Conservation (phyloP, 2,113 vertebrate species). For the Dolichallabes microphthalmus region DNA sequence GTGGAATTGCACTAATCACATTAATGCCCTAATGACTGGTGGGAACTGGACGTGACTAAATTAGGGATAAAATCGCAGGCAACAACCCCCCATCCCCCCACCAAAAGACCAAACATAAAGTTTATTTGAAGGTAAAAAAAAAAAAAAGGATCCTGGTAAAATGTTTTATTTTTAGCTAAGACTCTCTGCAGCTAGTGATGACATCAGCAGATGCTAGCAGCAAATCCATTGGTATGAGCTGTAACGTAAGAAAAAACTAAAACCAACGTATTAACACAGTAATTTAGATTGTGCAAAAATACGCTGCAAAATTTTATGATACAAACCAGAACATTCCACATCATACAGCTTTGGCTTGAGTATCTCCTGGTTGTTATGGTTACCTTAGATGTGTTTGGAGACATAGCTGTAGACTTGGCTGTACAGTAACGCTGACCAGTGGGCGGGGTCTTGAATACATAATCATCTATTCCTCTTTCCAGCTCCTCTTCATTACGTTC, state of each 20-base stretch:
- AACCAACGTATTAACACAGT: not conserved
- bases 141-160: not conserved
- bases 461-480: not conserved
- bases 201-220: not conserved
- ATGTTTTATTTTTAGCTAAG: not conserved
- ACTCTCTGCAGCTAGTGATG: not conserved
- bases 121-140: too few species aligned
- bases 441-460: not conserved
- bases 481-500: not conserved
- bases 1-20: too few species aligned
- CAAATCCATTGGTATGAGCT: not conserved
- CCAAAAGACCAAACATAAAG: too few species aligned
- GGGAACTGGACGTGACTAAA: too few species aligned
- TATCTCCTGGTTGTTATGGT: not conserved
- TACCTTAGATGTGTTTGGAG: not conserved
- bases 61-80: too few species aligned
- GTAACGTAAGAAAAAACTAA: not conserved
- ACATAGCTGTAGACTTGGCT: not conserved
- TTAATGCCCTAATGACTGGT: too few species aligned
- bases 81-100: too few species aligned
- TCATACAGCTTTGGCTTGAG: not conserved
- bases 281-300: not conserved
- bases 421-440: not conserved
- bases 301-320: not conserved
- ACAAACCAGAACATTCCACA: not conserved